Conservation (phyloP, 2,113 vertebrate genomes). For the Otis tarda region DNA sequence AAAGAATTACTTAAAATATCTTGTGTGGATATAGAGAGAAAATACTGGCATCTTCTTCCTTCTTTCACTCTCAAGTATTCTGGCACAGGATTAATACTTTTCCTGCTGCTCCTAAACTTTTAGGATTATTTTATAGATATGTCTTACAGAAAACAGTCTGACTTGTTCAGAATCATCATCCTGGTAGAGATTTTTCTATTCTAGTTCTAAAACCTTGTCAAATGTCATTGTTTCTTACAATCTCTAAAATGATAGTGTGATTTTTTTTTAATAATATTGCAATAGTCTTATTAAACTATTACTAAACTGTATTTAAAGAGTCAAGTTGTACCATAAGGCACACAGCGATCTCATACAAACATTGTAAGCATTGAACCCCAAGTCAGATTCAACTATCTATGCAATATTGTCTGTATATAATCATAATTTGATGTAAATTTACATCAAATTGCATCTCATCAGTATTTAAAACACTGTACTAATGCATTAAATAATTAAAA, state of each 20-base stretch:
- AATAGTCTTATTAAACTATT: background rate
- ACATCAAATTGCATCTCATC: background rate
- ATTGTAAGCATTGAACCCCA: background rate
- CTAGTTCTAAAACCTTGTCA: background rate
- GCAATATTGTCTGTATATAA: background rate
- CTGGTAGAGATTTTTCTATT: background rate
- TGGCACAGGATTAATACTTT: background rate
- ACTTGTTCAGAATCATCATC: background rate
- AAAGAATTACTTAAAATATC: background rate
- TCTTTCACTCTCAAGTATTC: background rate
- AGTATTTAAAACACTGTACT: background rate
- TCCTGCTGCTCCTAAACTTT: background rate
- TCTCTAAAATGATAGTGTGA: background rate
- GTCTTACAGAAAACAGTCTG: background rate
- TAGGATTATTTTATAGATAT: background rate
- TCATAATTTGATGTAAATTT: background rate
- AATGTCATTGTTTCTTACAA: background rate
- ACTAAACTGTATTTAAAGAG: background rate
- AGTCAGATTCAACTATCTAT: background rate
- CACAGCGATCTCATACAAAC: background rate
- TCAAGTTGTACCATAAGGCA: background rate
- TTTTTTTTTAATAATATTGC: background rate
- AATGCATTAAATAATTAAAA: background rate
- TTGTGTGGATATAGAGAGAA: background rate
- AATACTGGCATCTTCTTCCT: background rate